phyloP scores from a whole-genome alignment of 2,888 invertebrate genomes.

The Neuroscelio doddi region DNA sequence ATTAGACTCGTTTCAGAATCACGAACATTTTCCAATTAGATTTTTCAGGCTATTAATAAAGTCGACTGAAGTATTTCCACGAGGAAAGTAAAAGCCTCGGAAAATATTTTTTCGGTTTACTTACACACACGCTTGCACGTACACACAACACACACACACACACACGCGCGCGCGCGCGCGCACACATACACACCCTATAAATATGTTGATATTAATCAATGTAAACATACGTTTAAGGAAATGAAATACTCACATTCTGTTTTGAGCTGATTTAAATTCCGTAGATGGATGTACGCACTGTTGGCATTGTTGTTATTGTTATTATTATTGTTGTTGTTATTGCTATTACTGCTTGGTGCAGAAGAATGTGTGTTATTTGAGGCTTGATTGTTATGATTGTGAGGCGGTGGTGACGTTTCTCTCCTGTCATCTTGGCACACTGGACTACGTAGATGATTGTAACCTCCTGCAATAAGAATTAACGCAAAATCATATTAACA shows the following conservation, averaged over 20 bases:
- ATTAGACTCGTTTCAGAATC: conserved; percentile 1
- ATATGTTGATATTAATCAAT: no score
- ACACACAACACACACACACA: no score
- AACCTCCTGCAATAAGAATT: conserved; percentile 72
- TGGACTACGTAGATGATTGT: conserved; percentile 75
- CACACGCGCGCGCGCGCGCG: no score
- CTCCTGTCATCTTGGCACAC: conserved; percentile 71
- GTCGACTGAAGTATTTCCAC: no score
- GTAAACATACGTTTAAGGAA: neutral
- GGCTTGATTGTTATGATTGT: conserved; percentile 65
- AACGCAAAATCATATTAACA: no score
- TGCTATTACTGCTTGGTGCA: conserved; percentile 62
- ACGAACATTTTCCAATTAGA: neutral
- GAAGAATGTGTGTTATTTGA: conserved; percentile 66
- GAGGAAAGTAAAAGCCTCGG: no score
- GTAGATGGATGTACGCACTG: conserved; percentile 67
- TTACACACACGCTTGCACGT: no score
- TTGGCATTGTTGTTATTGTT: conserved; percentile 63
- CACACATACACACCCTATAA: no score
- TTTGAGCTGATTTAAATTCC: conserved; percentile 69
- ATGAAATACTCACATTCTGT: conserved; percentile 64
- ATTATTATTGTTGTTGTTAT: conserved; percentile 57
- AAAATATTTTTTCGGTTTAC: no score
- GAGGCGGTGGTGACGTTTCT: conserved; percentile 69
- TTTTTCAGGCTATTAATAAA: no score